Base-by-base conservation (phyloP, 1,140 invertebrate genomes). In the Drosophila busckii region DNA sequence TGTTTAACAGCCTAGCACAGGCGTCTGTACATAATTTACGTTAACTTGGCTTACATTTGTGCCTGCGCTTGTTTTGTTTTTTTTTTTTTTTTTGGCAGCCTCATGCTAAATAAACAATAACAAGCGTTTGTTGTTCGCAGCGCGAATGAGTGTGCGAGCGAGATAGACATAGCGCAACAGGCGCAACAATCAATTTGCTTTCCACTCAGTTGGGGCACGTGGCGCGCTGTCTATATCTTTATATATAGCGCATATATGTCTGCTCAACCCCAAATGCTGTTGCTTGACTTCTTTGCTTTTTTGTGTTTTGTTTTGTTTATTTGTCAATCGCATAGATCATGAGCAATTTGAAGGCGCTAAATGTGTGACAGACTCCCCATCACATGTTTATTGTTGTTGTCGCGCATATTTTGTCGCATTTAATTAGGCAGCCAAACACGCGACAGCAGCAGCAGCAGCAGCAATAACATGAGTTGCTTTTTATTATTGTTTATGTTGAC, bases 21-120 rank as follows among this genome's bases (percentile, higher is more conserved):
- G n/a, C n/a, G n/a, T n/a, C 26, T 41, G 17, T 60, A 41, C 35
- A 65, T 65, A 65, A 65, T 65, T 60, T 37, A 65, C 54, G 46
- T 42, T n/a, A 52, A 34, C 37, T 40, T 34, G 12, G 13, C 44
- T 49, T 13, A n/a, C n/a, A n/a, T 31, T 7, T 29, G 20, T 35
- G 22, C 42, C 12, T 29, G 28, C 23, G 9, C 20, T 15, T 34
- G 12, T 22, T 15, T 9, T 37, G 35, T 53, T 28, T 48, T 34
- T 54, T 15, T 48, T 28, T 45, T 67, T n/a, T 34, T 45, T 63
- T 63, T 67, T 67, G 59, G 37, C 52, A 56, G 22, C 42, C n/a
- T n/a, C 52, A 25, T 55, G 59, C 25, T 55, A 42, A 38, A 55
- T 45, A 60, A 60, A 60, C 49, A 60, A 60, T 62, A 56, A 41